phyloP scores from a whole-genome alignment of 2,797 vertebrate species.

The Syncerus caffer region DNA sequence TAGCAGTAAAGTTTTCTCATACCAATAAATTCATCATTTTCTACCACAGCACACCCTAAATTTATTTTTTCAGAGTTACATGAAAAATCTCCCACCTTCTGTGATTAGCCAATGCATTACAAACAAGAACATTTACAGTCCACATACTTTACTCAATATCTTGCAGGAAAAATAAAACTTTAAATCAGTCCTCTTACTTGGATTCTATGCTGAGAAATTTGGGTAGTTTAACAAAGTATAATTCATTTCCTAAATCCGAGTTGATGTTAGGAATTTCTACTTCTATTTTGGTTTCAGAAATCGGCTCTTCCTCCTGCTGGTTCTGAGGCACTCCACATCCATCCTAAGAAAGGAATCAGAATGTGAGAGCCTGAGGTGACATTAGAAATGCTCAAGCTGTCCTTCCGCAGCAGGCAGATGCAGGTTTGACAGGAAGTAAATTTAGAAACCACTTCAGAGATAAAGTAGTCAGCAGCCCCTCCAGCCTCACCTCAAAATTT shows the following conservation, averaged over 20 bases:
- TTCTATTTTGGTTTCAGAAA: slow-evolving; percentile 93
- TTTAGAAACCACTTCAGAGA: neutral
- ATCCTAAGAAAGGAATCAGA: slow-evolving; percentile 72
- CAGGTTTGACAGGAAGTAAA: neutral
- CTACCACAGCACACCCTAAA: neutral
- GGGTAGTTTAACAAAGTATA: slow-evolving; percentile 97
- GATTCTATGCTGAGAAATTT: slow-evolving; percentile 98
- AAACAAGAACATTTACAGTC: neutral
- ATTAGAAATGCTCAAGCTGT: neutral
- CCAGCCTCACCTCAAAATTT: neutral
- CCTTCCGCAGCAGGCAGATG: neutral
- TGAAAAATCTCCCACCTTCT: neutral
- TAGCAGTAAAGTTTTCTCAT: neutral
- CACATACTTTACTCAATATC: neutral
- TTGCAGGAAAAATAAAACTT: neutral
- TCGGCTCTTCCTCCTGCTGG: slow-evolving; percentile 88
- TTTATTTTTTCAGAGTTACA: neutral
- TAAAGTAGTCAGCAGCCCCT: neutral
- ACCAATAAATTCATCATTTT: neutral
- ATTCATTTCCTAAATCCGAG: slow-evolving; percentile 94
- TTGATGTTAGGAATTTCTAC: slow-evolving; percentile 97
- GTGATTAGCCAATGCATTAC: neutral
- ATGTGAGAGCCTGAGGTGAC: neutral
- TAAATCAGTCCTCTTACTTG: slow-evolving; percentile 84
- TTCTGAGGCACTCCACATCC: slow-evolving; percentile 90